phyloP scores from a whole-genome alignment of 2,888 invertebrate genomes.

The Ochropleura plecta region DNA sequence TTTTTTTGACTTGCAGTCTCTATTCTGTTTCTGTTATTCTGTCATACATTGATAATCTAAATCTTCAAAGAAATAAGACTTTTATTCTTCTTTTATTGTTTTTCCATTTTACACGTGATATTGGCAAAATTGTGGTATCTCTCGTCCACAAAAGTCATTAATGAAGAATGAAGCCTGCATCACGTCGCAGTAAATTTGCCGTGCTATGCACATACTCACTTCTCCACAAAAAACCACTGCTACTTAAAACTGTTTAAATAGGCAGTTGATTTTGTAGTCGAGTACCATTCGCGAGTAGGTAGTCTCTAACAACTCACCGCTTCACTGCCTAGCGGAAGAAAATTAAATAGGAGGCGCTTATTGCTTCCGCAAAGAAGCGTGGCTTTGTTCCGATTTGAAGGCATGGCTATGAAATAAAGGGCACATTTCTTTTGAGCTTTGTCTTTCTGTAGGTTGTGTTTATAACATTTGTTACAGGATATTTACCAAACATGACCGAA shows the following conservation, averaged over 20 bases:
- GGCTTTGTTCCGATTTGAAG: neutral
- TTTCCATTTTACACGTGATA: no score
- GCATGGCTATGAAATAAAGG: neutral
- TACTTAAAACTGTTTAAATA: neutral
- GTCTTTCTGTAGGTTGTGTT: neutral
- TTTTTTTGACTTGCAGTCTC: no score
- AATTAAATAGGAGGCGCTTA: neutral
- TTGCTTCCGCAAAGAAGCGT: constrained; percentile 8
- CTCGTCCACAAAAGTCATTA: no score
- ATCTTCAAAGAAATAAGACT: no score
- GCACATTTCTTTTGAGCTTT: neutral
- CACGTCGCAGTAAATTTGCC: neutral
- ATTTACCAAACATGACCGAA: neutral
- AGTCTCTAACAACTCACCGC: neutral
- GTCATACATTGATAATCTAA: no score
- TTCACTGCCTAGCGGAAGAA: constrained; percentile 1
- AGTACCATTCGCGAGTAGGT: neutral
- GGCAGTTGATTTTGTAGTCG: neutral
- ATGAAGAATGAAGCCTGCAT: neutral
- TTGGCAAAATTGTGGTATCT: no score
- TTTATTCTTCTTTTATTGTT: no score
- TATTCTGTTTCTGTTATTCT: no score
- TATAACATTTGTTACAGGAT: no score
- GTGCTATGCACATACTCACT: neutral
- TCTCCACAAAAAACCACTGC: neutral